Evolutionary conservation across 2,888 invertebrate species (phyloP).

Genomic region (Gortyna flavago): DNA sequence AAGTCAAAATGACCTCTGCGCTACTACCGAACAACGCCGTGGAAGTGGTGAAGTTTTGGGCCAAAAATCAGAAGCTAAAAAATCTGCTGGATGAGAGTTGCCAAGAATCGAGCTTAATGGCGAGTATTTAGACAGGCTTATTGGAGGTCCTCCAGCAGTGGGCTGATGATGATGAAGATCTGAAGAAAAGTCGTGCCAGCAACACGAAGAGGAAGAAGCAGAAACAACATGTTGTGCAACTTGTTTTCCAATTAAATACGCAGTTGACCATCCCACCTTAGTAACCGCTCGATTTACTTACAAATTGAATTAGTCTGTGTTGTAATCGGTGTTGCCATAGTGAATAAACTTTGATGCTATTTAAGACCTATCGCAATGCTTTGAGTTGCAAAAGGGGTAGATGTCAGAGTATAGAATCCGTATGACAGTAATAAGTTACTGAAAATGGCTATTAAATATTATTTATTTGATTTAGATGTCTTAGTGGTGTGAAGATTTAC

Average conservation of each 20-base stretch:
- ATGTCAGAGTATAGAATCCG: background rate
- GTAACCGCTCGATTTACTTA: slow-evolving; percentile 43
- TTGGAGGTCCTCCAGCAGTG: too few relatives aligned
- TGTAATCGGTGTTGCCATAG: slow-evolving; percentile 27
- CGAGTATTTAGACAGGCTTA: too few relatives aligned
- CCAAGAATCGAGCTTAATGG: too few relatives aligned
- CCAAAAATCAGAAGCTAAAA: too few relatives aligned
- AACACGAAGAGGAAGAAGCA: background rate
- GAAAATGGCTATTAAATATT: background rate
- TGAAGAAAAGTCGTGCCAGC: too few relatives aligned
- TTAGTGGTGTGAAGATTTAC: background rate
- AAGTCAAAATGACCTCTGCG: too few relatives aligned
- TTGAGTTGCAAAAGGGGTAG: background rate
- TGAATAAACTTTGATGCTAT: background rate
- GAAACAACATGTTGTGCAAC: background rate
- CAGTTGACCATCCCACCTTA: slow-evolving; percentile 12
- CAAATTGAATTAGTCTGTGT: slow-evolving; percentile 50
- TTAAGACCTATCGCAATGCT: slow-evolving; percentile 9
- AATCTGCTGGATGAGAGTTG: too few relatives aligned
- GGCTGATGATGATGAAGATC: too few relatives aligned
- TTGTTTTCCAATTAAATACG: background rate
- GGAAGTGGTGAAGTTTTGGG: too few relatives aligned
- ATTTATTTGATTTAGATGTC: background rate
- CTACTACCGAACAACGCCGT: too few relatives aligned
- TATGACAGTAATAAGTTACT: background rate